A percentile compares a stretch with the other conserved stretches of the same genome.
Evolutionary conservation across 2,888 invertebrate species (phyloP).

Genomic region (Diarsia rubi): DNA sequence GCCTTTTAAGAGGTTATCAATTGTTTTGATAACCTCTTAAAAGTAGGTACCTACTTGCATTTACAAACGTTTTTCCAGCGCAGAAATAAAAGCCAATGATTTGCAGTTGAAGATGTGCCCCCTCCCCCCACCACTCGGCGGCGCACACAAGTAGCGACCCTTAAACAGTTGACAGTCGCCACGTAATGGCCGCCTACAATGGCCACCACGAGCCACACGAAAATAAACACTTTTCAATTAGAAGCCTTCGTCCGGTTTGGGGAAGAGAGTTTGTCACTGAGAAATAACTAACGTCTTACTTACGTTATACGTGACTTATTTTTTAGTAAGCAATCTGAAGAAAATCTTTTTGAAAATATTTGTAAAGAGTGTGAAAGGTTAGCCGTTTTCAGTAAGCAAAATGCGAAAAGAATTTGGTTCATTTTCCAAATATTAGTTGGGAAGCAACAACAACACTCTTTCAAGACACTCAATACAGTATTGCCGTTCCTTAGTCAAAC

Average conservation of each 20-base stretch:
- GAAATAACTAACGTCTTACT: too few relatives aligned
- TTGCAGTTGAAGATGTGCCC: conserved; percentile 46
- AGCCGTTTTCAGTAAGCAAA: not conserved
- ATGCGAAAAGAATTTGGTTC: not conserved
- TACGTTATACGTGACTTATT: not conserved
- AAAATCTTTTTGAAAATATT: not conserved
- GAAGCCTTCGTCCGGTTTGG: not conserved
- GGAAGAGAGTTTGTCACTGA: not conserved
- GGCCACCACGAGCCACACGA: conserved; percentile 40
- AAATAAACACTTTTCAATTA: conserved; percentile 20
- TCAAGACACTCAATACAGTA: not conserved
- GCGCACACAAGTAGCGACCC: conserved; percentile 41
- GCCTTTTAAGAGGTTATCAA: too few relatives aligned
- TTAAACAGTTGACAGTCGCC: conserved; percentile 66
- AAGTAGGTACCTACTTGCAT: not conserved
- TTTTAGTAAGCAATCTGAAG: not conserved
- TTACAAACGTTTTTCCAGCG: not conserved
- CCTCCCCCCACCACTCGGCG: not conserved
- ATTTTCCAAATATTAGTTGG: not conserved
- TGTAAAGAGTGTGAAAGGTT: not conserved
- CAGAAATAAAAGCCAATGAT: conserved; percentile 69
- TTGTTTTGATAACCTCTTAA: not conserved
- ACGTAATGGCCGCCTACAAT: conserved; percentile 68
- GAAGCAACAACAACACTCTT: not conserved
- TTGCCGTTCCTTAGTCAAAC: not conserved